These are phyloP conservation scores for Pentalonia nigronervosa DNA, from an alignment of 1,140 invertebrate species.

Conservation along the genomic window DNA sequence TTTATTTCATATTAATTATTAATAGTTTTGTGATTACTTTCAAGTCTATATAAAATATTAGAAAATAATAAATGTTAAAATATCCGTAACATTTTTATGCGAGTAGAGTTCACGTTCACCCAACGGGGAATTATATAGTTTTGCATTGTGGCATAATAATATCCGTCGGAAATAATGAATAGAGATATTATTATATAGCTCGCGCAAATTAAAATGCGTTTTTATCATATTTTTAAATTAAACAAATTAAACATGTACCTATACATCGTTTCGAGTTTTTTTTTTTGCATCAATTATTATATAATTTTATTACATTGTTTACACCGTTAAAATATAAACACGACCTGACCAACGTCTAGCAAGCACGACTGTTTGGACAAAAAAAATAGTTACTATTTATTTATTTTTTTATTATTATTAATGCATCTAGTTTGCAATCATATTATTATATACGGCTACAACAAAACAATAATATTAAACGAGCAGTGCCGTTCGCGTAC, in stretches of 20 bases:
- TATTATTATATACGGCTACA: not conserved
- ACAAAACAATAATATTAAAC: not conserved
- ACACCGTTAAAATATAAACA: not conserved
- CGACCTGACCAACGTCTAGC: not conserved
- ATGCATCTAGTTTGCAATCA: not conserved
- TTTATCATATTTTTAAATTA: not conserved
- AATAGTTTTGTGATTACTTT: no score
- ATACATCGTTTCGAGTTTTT: not conserved
- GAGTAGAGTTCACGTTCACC: not conserved
- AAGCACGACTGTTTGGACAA: not conserved
- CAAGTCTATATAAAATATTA: not conserved
- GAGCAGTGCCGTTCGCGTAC: not conserved
- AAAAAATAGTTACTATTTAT: not conserved
- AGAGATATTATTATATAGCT: not conserved
- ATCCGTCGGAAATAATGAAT: not conserved
- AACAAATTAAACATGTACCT: not conserved
- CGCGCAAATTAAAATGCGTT: no score
- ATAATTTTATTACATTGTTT: not conserved
- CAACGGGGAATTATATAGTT: not conserved
- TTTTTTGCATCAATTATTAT: not conserved
- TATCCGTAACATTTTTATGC: not conserved
- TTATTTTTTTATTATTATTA: not conserved
- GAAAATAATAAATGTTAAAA: not conserved
- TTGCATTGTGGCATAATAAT: not conserved
- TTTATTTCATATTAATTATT: no score